Evolutionary conservation across 2,113 vertebrate species (phyloP).

Genomic region (Sinocyclocheilus maitianheensis): DNA sequence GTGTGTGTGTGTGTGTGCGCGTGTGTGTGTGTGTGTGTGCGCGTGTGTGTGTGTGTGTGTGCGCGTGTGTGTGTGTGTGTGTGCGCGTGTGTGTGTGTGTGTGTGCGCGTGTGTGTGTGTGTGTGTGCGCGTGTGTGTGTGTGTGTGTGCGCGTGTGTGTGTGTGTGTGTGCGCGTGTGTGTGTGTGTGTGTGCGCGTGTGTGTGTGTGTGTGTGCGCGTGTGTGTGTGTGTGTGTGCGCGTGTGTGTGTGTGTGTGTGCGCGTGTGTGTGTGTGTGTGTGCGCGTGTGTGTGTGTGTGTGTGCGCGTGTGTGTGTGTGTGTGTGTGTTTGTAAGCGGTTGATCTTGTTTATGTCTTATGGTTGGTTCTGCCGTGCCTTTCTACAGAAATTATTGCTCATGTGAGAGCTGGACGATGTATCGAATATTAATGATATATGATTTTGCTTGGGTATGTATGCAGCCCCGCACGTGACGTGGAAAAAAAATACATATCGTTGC

Average conservation of each 20-base stretch:
- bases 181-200: background rate
- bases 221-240: background rate
- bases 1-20: background rate
- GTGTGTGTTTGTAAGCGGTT: background rate
- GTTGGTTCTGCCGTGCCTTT: background rate
- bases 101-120: background rate
- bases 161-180: background rate
- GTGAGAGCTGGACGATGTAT: background rate
- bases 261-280: no score
- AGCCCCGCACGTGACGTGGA: no score
- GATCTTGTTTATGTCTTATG: background rate
- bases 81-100: slow-evolving; percentile 45
- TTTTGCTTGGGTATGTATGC: background rate
- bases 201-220: background rate
- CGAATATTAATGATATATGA: background rate
- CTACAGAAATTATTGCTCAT: background rate
- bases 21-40: no score
- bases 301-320: background rate
- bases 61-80: slow-evolving; percentile 47
- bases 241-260: no score
- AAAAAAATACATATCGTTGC: no score
- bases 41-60: background rate
- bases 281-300: background rate
- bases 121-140: background rate
- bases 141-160: no score